Evolutionary conservation across 2,113 vertebrate species (phyloP).

Genomic region (Cebidichthys violaceus): DNA sequence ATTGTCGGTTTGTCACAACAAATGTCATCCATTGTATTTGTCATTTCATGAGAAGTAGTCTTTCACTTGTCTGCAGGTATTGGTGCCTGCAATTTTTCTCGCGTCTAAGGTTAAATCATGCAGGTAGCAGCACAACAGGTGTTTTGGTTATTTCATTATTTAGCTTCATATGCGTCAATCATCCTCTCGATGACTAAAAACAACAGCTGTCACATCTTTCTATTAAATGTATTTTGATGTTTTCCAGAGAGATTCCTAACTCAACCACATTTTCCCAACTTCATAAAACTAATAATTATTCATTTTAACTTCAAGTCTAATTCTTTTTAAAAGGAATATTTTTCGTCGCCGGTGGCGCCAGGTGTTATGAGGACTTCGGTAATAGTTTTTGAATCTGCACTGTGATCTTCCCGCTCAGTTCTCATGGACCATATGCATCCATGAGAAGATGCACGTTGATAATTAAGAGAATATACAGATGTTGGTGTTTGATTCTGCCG

Average conservation of each 20-base stretch:
- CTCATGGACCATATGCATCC: conserved; percentile 47
- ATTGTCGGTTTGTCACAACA: neutral
- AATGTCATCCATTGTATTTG: neutral
- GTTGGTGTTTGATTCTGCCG: conserved; percentile 50
- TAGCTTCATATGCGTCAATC: conserved; percentile 41
- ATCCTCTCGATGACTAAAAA: conserved; percentile 26
- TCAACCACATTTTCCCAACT: conserved; percentile 23
- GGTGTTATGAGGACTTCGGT: conserved; percentile 51
- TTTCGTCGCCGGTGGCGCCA: neutral
- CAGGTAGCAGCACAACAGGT: neutral
- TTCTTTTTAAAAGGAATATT: conserved; percentile 23
- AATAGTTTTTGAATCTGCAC: conserved; percentile 21
- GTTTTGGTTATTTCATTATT: conserved; percentile 1
- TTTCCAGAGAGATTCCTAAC: conserved; percentile 18
- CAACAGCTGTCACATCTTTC: conserved; percentile 57
- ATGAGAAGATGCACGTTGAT: conserved; percentile 33
- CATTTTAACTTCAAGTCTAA: conserved; percentile 20
- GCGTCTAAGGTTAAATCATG: neutral
- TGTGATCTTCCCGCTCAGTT: conserved; percentile 21
- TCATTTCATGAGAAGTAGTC: neutral
- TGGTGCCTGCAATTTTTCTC: neutral
- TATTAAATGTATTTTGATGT: neutral
- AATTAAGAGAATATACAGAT: conserved; percentile 68
- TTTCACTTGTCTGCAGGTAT: neutral
- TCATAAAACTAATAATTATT: conserved; percentile 21